These are phyloP conservation scores for Hormiphora californensis DNA, from an alignment of 37 sponge, comb jelly and placozoan species.

Conservation along the genomic window DNA sequence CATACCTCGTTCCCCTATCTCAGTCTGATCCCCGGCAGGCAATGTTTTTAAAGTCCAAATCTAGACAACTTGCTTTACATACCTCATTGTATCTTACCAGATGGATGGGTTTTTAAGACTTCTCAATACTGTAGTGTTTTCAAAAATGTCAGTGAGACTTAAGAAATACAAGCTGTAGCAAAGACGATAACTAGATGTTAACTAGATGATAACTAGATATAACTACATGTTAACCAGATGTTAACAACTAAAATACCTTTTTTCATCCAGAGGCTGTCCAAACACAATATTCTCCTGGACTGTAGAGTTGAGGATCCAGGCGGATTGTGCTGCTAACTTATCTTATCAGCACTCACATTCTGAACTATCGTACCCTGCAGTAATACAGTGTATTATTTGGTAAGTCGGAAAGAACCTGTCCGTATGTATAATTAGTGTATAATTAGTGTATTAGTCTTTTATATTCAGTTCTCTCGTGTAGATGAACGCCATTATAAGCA, in stretches of 20 bases:
- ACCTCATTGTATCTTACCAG: constrained; percentile 48
- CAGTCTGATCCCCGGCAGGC: constrained; percentile 57
- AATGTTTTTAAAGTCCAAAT: constrained; percentile 43
- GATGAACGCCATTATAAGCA: background rate
- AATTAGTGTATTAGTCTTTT: background rate
- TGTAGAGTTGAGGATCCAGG: constrained; percentile 57
- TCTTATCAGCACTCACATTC: background rate
- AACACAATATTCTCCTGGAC: constrained; percentile 56
- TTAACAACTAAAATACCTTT: background rate
- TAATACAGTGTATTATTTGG: background rate
- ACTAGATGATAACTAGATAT: too few species aligned
- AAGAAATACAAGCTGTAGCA: too few species aligned
- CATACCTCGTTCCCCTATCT: constrained; percentile 54
- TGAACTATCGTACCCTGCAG: background rate
- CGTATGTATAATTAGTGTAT: background rate
- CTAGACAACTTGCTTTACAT: constrained; percentile 23
- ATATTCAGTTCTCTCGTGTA: background rate
- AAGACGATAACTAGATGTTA: too few species aligned
- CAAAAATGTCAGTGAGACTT: too few species aligned
- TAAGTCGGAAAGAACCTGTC: background rate
- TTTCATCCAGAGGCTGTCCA: constrained; percentile 32
- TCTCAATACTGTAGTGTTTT: too few species aligned
- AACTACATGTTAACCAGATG: too few species aligned
- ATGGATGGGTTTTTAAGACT: too few species aligned
- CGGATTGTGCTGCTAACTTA: constrained; percentile 53